Evolutionary conservation across 2,888 invertebrate genomes (phyloP).

Genomic region (Adelognathus sp.): DNA sequence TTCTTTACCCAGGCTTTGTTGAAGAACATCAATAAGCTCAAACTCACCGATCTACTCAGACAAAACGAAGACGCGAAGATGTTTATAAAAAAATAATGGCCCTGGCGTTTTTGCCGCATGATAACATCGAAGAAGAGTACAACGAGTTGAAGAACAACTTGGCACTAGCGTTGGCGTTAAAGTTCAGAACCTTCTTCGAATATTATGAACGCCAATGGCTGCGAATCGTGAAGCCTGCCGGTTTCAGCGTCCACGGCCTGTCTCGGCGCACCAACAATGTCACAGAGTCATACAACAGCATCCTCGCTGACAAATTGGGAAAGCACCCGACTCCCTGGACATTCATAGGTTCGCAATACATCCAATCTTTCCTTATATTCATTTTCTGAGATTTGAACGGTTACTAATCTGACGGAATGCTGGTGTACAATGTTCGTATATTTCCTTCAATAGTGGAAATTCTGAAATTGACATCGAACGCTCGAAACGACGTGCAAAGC

Average conservation of each 20-base stretch:
- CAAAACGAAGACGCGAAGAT: constrained; percentile 12
- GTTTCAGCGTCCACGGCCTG: constrained; percentile 37
- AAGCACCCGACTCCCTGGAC: constrained; percentile 37
- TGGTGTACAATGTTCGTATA: not conserved
- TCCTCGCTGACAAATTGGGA: constrained; percentile 25
- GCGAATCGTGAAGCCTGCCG: constrained; percentile 34
- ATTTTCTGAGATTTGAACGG: not conserved
- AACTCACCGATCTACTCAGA: not conserved
- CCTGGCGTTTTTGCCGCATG: constrained; percentile 38
- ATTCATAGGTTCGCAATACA: constrained; percentile 25
- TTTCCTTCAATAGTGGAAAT: not conserved
- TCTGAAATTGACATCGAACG: too few species aligned
- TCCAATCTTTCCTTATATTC: not conserved
- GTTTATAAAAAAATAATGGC: constrained; percentile 44
- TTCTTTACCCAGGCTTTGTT: not conserved
- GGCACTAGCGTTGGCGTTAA: not conserved
- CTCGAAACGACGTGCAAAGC: too few species aligned
- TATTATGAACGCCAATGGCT: constrained; percentile 45
- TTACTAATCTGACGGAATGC: not conserved
- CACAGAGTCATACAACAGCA: constrained; percentile 33
- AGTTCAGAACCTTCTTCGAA: not conserved
- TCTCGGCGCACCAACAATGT: constrained; percentile 47
- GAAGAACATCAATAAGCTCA: not conserved
- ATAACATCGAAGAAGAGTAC: not conserved
- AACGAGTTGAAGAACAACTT: not conserved